Evolutionary conservation across 2,113 vertebrate genomes (phyloP).

Genomic region (Nematolebias whitei): DNA sequence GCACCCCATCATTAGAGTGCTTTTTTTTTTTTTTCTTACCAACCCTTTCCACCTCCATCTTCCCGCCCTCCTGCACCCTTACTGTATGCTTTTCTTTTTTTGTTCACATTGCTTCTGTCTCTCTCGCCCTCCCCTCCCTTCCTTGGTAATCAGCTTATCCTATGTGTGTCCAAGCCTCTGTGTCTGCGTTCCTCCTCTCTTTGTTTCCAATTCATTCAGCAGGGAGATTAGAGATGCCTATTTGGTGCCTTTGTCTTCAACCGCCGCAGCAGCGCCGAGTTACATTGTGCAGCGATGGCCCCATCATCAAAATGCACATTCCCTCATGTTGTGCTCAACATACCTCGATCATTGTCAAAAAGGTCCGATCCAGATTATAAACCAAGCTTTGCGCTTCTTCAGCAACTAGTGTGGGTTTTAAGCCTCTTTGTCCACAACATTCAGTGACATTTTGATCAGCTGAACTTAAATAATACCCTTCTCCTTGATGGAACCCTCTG

Average conservation of each 20-base stretch:
- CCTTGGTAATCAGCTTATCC: constrained; percentile 81
- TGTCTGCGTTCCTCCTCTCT: constrained; percentile 76
- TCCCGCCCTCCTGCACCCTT: constrained; percentile 31
- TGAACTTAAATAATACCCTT: constrained; percentile 35
- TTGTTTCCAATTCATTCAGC: constrained; percentile 81
- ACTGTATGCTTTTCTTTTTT: constrained; percentile 61
- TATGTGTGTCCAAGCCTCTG: constrained; percentile 76
- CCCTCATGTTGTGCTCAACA: constrained; percentile 40
- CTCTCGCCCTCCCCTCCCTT: constrained; percentile 48
- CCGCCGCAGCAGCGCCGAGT: constrained; percentile 49
- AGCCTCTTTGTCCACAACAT: neutral
- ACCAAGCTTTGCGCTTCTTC: constrained; percentile 4
- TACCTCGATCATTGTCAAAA: constrained; percentile 32
- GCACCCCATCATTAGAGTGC: constrained; percentile 56
- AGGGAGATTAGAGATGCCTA: constrained; percentile 82
- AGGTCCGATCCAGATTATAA: constrained; percentile 11
- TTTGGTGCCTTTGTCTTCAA: constrained; percentile 77
- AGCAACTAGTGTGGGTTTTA: neutral
- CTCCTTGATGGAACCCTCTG: neutral
- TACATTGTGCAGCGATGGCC: constrained; percentile 47
- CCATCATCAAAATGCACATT: constrained; percentile 24
- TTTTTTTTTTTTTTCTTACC: constrained; percentile 5
- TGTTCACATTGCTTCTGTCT: constrained; percentile 49
- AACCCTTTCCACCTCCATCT: constrained; percentile 29
- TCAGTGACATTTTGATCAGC: constrained; percentile 23